Percentiles rank a stretch among this genome's conserved stretches.
These are phyloP conservation scores for Heliconius himera DNA, from an alignment of 1,140 invertebrate genomes.

Conservation along the genomic window DNA sequence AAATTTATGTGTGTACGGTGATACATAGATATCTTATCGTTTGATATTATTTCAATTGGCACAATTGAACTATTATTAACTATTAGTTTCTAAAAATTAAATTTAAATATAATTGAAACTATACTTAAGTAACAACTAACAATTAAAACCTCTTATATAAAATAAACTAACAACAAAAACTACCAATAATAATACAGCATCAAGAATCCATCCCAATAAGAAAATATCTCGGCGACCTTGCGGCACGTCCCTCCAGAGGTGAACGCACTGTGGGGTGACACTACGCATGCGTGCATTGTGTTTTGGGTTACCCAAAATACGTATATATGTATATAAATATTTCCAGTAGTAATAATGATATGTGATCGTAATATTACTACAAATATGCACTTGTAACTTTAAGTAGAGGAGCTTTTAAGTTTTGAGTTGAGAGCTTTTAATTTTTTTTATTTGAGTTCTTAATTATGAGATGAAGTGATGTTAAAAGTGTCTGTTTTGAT, in stretches of 20 bases:
- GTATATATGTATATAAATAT: not conserved
- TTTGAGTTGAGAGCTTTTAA: not conserved
- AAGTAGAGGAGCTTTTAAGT: not conserved
- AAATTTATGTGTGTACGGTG: too few species aligned
- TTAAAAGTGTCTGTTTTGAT: not conserved
- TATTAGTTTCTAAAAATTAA: too few species aligned
- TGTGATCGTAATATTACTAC: not conserved
- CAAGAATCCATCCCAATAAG: slow-evolving; percentile 7
- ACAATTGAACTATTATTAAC: too few species aligned
- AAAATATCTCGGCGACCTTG: slow-evolving; percentile 30
- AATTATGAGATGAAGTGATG: not conserved
- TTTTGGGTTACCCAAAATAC: slow-evolving; percentile 18
- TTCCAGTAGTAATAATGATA: not conserved
- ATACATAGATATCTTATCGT: too few species aligned
- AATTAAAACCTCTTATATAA: too few species aligned
- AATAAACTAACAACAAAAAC: too few species aligned
- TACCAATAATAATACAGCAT: too few species aligned
- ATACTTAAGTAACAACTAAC: too few species aligned
- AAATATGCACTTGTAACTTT: not conserved
- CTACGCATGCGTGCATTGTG: slow-evolving; percentile 19
- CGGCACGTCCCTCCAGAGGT: slow-evolving; percentile 29
- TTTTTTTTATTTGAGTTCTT: too few species aligned
- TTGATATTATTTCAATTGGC: too few species aligned
- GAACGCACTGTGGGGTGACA: slow-evolving; percentile 33
- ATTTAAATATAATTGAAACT: too few species aligned